Evolutionary conservation across 1,140 invertebrate species (phyloP), one percentile per base, ranked within the genome.

Genomic region (Nasonia giraulti): DNA sequence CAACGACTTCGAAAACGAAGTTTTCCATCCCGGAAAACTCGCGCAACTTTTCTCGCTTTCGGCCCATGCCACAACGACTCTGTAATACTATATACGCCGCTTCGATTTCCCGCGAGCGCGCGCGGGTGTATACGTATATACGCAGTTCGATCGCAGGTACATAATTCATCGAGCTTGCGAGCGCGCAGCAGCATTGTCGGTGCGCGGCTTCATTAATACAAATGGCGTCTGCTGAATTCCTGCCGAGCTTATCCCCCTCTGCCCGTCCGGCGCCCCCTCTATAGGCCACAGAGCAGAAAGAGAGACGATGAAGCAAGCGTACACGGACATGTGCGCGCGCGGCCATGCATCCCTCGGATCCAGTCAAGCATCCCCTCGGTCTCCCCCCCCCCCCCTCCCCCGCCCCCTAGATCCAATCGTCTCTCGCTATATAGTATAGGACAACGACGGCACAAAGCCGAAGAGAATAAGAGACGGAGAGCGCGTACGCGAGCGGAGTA

Each of bases 181-280:
- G 55, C 91, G 4, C 55, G 55, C 20, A 62, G 55, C 69, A 92
- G 89, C 91, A 93, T 93, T 93, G 92, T 93, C 89, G 91, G 75
- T 47, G 89, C 84, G 85, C 84, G 85, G 91, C 91, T 92, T 93
- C 92, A 93, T 93, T 93, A 93, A 93, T 93, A 93, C 92, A 93
- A 93, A 93, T 93, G 92, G 92, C 92, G 92, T 93, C 92, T 93
- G 92, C 89, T 92, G 92, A 92, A 93, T 92, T 93, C 91, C 89
- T 88, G 87, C 85, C 87, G 84, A 87, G 88, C 87, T 87, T 87
- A 87, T 87, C 85, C 87, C 87, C 62, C 31, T 23, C 14, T 6
- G 27, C 3, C 5, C 68, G 37, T 17, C 50, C 37, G 33, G 33
- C 33, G 1, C 33, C 17, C 7, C 73, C 33, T 20, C 73, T 14